These are phyloP conservation scores for Venustaconcha ellipsiformis DNA, from an alignment of 1,140 invertebrate genomes.

Conservation along the genomic window DNA sequence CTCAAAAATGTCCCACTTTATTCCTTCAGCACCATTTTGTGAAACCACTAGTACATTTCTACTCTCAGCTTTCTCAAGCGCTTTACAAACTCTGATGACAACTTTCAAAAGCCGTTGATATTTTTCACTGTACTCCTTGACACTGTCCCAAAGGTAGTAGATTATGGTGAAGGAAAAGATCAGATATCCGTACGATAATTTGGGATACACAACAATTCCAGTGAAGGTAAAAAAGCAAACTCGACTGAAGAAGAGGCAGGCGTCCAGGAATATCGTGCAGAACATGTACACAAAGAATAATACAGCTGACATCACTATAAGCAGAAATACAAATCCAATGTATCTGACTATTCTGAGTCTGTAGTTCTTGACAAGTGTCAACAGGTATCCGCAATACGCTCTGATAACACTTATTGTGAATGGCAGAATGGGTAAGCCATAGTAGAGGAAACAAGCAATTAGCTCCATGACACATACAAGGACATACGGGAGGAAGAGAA, in stretches of 20 bases:
- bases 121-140: conserved; percentile 1
- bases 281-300: conserved; percentile 23
- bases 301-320: conserved; percentile 1
- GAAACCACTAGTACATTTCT: neutral
- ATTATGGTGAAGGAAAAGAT: conserved; percentile 18
- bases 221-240: conserved; percentile 17
- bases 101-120: conserved; percentile 11
- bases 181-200: conserved; percentile 17
- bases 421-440: conserved; percentile 10
- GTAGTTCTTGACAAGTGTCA: neutral
- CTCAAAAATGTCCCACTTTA: conserved; percentile 12
- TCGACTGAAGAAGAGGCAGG: conserved; percentile 12
- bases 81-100: conserved; percentile 2
- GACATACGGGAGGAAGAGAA: conserved; percentile 11
- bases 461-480: conserved; percentile 9
- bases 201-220: conserved; percentile 18
- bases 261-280: conserved; percentile 17
- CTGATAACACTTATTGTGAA: conserved; percentile 8
- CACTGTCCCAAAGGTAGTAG: conserved; percentile 14
- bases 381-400: conserved; percentile 4
- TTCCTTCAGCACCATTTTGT: neutral
- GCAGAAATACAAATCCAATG: neutral
- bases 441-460: neutral
- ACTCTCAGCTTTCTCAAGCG: neutral
- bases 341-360: neutral